A percentile compares a stretch with the other conserved stretches of the same genome.
phyloP scores from a whole-genome alignment of 2,888 invertebrate genomes.

The Pristionchus arcanus region DNA sequence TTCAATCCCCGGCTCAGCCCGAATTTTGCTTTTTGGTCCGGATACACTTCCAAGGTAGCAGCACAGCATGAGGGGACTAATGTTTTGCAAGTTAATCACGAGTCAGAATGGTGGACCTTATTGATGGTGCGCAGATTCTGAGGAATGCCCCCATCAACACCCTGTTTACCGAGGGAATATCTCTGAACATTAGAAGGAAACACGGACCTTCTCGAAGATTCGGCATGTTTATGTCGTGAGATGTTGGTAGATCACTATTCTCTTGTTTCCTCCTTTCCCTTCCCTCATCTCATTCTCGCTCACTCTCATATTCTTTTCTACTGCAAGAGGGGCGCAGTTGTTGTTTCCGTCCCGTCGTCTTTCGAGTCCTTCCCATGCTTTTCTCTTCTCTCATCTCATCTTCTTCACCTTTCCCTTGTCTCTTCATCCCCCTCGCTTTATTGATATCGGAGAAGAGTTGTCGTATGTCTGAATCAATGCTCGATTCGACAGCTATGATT shows the following conservation, averaged over 20 bases:
- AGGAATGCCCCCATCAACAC: too few relatives aligned
- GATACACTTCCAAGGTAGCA: background rate
- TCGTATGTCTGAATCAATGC: too few relatives aligned
- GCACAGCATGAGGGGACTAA: background rate
- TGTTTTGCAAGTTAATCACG: background rate
- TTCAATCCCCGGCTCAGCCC: conserved; percentile 73
- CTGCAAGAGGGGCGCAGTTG: conserved; percentile 35
- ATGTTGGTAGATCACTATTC: conserved; percentile 8
- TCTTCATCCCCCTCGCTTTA: conserved; percentile 35
- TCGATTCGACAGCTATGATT: conserved; percentile 11
- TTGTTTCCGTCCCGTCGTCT: conserved; percentile 30
- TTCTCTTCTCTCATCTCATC: conserved; percentile 26
- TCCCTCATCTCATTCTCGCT: conserved; percentile 48
- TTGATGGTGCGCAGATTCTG: too few relatives aligned
- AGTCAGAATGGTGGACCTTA: too few relatives aligned
- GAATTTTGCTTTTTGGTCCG: background rate
- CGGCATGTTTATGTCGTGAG: background rate
- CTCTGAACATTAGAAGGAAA: background rate
- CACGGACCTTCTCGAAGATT: background rate
- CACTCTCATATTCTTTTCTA: conserved; percentile 48
- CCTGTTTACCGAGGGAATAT: too few relatives aligned
- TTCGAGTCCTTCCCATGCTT: conserved; percentile 46
- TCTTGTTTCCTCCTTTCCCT: background rate
- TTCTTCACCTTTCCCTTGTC: conserved; percentile 31
- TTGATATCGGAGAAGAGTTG: conserved; percentile 21